Base-by-base conservation (phyloP, 2,113 vertebrate genomes). In the Muscicapa adusta region DNA sequence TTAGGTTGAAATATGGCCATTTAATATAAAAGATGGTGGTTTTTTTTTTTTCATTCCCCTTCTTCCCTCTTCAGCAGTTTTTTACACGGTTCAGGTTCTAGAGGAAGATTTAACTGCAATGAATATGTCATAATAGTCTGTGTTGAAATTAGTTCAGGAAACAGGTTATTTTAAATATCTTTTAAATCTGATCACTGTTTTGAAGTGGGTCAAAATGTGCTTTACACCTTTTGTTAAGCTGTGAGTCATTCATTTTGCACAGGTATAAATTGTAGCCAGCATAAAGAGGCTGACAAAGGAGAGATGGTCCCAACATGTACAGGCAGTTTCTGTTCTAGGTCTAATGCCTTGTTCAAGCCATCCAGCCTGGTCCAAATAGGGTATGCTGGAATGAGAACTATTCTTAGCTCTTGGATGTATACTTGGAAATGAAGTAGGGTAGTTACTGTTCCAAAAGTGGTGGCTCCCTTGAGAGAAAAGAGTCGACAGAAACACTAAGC, bases 361-460 rank as follows among this genome's bases (percentile, higher is more conserved):
- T 34, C 53, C 48, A 91, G 73, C 40, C 81, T 78, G 54, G 73
- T 57, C 91, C 91, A 92, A 94, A 89, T 94, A 94, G 84, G 81
- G 84, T 94, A 11, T 78, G 77, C 70, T 89, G 95, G 93, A 95
- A 94, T 94, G 89, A 82, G 65, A 94, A 85, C 93, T 95, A 92
- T 95, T 97, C 91, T 96, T 95, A 91, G 91, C 94, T 89, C 94
- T 92, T 94, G 77, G 70, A 82, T 76, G 36, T 94, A 62, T 68
- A 45, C 87, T 94, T 94, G 91, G 89, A 94, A 94, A 91, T 70
- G 66, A 92, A 94, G 66, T 85, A 91, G 89, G 93, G 66, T 94
- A 94, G 91, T 79, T 92, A 73, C 42, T 95, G 87, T 94, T 96
- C 93, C 74, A 36, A 25, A 96, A 95, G 73, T 31, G 54, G 38